phyloP scores from a whole-genome alignment of 2,113 vertebrate species.

The Ursus arctos region DNA sequence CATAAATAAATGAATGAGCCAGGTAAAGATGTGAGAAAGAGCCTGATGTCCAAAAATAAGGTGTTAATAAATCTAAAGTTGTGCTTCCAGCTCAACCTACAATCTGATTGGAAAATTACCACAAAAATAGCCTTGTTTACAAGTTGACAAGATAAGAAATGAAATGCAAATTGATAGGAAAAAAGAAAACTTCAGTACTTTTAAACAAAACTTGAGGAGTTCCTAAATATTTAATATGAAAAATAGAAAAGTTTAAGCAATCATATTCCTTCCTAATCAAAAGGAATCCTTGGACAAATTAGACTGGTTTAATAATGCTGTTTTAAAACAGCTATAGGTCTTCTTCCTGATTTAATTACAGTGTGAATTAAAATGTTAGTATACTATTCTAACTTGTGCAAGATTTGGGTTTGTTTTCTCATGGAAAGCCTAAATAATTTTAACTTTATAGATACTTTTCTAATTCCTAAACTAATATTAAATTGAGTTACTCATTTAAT shows the following conservation, averaged over 20 bases:
- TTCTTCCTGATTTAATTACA: neutral
- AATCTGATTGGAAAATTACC: neutral
- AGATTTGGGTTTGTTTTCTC: neutral
- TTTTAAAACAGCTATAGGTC: neutral
- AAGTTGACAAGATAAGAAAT: neutral
- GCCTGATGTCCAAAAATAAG: neutral
- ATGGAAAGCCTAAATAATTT: neutral
- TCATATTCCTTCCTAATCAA: neutral
- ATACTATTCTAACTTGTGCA: neutral
- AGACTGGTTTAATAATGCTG: neutral
- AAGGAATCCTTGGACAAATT: neutral
- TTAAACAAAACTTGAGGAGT: neutral
- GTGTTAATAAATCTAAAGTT: neutral
- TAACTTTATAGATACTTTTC: neutral
- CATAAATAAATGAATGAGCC: neutral
- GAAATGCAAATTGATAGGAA: neutral
- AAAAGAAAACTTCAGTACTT: neutral
- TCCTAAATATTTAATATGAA: neutral
- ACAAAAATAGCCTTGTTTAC: neutral
- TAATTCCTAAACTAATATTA: constrained; percentile 27
- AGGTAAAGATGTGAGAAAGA: neutral
- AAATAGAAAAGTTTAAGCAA: neutral
- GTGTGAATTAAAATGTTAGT: neutral
- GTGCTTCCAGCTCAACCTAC: neutral
- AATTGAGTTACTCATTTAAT: neutral